These are phyloP conservation scores for Bombus sibiricus DNA, from an alignment of 1,140 invertebrate species.

Conservation along the genomic window DNA sequence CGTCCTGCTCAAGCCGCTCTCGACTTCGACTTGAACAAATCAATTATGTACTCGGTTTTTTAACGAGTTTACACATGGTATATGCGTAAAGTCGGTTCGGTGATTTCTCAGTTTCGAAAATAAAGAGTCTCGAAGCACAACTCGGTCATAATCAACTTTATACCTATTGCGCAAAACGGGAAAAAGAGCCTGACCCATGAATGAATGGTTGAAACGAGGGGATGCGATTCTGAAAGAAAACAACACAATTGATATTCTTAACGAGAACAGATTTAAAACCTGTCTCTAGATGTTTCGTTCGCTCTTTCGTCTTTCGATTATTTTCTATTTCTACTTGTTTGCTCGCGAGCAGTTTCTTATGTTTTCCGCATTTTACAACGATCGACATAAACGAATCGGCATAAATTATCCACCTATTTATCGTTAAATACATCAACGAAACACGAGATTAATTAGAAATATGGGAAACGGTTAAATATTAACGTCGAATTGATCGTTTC, in stretches of 20 bases:
- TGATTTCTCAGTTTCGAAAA: conserved; percentile 15
- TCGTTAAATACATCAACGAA: background rate
- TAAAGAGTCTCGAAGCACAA: conserved; percentile 34
- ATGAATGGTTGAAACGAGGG: conserved; percentile 83
- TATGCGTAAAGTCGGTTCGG: background rate
- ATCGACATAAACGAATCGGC: background rate
- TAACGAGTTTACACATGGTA: background rate
- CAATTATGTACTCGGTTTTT: background rate
- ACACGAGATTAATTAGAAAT: background rate
- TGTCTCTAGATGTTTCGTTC: background rate
- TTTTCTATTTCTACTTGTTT: conserved; percentile 22
- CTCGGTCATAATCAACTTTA: conserved; percentile 60
- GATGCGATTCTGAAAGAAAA: conserved; percentile 83
- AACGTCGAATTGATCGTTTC: background rate
- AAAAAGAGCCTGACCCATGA: conserved; percentile 83
- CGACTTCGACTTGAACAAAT: background rate
- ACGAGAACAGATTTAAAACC: conserved; percentile 24
- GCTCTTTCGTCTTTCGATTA: background rate
- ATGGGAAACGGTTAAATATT: background rate
- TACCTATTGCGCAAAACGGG: conserved; percentile 83
- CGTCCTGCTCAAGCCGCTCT: background rate
- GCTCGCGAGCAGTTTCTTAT: background rate
- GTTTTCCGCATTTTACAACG: background rate
- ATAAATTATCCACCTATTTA: background rate
- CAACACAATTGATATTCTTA: conserved; percentile 81